Evolutionary conservation across 2,797 vertebrate species (phyloP).

Genomic region (Lagocephalus sceleratus): DNA sequence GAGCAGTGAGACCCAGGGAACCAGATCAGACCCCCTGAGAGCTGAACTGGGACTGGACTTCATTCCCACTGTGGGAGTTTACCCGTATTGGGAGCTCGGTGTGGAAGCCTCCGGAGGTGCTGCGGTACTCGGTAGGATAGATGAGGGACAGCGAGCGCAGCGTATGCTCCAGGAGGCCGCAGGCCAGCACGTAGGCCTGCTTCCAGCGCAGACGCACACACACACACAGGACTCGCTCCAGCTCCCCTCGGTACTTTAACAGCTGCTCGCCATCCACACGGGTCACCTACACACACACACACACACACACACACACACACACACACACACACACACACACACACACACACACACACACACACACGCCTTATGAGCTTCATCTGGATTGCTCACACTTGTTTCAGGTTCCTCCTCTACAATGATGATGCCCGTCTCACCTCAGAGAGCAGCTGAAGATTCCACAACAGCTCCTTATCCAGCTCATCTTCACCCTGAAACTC

Average conservation of each 20-base stretch:
- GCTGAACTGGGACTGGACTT: not conserved
- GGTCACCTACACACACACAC: conserved; percentile 79
- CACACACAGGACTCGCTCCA: conserved; percentile 86
- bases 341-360: not conserved
- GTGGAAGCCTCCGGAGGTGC: conserved; percentile 89
- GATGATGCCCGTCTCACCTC: conserved; percentile 78
- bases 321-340: conserved; percentile 16
- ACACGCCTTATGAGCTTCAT: too few species aligned
- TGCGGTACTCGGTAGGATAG: conserved; percentile 97
- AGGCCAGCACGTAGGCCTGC: conserved; percentile 91
- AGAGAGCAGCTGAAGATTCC: conserved; percentile 96
- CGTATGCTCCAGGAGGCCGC: conserved; percentile 91
- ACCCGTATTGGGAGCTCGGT: conserved; percentile 92
- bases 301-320: conserved; percentile 4
- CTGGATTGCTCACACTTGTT: too few species aligned
- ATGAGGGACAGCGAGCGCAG: conserved; percentile 92
- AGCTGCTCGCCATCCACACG: conserved; percentile 95
- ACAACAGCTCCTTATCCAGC: conserved; percentile 93
- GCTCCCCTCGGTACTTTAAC: conserved; percentile 86
- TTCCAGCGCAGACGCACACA: conserved; percentile 91
- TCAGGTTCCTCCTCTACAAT: too few species aligned
- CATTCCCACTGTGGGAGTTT: conserved; percentile 57
- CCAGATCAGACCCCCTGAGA: not conserved
- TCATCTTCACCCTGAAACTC: conserved; percentile 90
- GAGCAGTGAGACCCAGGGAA: not conserved